Evolutionary conservation across 2,888 invertebrate genomes (phyloP), one percentile per base, ranked within the genome.

Genomic region (Eupithecia pulchellata): DNA sequence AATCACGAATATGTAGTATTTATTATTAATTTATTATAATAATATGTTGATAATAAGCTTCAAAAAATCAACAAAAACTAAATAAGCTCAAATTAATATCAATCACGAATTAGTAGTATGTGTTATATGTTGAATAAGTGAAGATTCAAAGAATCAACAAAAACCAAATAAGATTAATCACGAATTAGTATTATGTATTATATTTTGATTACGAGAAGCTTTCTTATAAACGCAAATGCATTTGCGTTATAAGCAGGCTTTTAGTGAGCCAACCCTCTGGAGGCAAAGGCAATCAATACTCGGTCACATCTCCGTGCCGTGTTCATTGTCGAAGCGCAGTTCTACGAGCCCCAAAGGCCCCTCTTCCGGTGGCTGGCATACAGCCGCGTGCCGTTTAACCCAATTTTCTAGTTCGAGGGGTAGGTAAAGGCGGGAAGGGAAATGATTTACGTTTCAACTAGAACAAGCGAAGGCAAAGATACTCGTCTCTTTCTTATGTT

Each of bases 351-450:
- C 91, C 89, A 84, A 92, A 91, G 89, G 90, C 91, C 91, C 91
- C 91, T 89, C 90, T 91, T 91, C 91, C 88, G 89, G 86, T 69
- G 71, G 81, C 85, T 69, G 71, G 81, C 85, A 88, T 89, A 87
- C 87, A 89, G 86, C 89, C 88, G 92, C 90, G 89, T 91, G 89
- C 90, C 93, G 88, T 93, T 92, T 93, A 92, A 93, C 93, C 93
- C 92, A 93, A 92, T 93, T 93, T 92, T 91, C 91, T 91, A 90
- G 91, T 87, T 83, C 86, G 86, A 89, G 90, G 90, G 90, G 87
- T 87, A 85, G 86, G 78, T 84, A 83, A 83, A 82, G 82, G 81
- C 79, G 77, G 81, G 72, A 64, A 64, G 62, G 67, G 69, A 67
- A 71, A 75, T 76, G 79, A 79, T 79, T 79, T 86, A 86, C 86